Evolutionary conservation across 2,113 vertebrate species (phyloP).

Genomic region (Bucco capensis): DNA sequence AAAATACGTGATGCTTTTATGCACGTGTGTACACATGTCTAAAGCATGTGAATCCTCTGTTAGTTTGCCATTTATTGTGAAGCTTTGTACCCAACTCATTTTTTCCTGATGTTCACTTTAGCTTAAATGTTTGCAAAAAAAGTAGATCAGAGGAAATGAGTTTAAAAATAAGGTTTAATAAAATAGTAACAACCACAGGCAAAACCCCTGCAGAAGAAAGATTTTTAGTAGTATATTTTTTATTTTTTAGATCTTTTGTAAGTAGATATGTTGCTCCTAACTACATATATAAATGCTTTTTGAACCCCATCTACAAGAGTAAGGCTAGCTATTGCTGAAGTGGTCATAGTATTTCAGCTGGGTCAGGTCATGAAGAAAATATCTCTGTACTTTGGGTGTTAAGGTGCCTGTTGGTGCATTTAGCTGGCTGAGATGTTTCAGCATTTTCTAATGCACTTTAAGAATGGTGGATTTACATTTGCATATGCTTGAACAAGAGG

Average conservation of each 20-base stretch:
- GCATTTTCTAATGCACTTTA: neutral
- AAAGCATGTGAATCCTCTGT: neutral
- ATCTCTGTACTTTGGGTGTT: neutral
- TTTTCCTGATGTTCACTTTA: neutral
- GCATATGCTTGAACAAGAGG: neutral
- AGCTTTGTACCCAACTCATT: neutral
- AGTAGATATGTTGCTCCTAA: neutral
- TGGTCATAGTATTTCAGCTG: neutral
- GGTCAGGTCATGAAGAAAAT: neutral
- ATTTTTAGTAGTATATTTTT: neutral
- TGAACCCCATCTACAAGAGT: accelerated
- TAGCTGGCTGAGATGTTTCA: neutral
- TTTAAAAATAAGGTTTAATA: neutral
- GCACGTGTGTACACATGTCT: accelerated
- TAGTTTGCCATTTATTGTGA: neutral
- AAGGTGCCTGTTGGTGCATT: neutral
- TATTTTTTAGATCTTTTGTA: neutral
- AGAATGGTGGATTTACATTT: neutral
- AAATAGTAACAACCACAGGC: neutral
- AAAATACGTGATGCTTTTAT: neutral
- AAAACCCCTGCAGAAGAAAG: neutral
- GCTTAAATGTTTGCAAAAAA: neutral
- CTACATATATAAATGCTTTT: neutral
- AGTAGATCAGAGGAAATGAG: neutral
- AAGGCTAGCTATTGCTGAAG: neutral